Percentiles rank a stretch among this genome's conserved stretches.
Evolutionary conservation across 1,140 invertebrate genomes (phyloP).

Genomic region (Tetranychus urticae): DNA sequence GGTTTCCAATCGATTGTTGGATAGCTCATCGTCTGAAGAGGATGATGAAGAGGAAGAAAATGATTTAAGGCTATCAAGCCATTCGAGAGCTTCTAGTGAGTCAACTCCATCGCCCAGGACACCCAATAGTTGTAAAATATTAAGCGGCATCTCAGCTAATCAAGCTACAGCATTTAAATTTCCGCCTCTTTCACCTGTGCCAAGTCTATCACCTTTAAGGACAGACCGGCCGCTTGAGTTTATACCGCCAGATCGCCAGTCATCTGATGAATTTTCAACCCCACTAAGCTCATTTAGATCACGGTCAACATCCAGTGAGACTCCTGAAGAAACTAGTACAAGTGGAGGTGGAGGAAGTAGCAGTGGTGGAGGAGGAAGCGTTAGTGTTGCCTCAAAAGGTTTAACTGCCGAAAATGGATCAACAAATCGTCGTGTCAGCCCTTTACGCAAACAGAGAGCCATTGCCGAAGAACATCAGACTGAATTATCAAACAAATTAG

Average conservation of each 20-base stretch:
- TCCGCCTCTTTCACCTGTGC: background rate
- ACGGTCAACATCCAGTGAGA: conserved; percentile 10
- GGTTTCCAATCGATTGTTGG: background rate
- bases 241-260: conserved; percentile 4
- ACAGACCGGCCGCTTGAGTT: background rate
- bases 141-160: background rate
- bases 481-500: background rate
- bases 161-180: conserved; percentile 5
- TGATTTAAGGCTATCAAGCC: background rate
- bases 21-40: background rate
- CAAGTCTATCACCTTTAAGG: background rate
- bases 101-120: conserved; percentile 1
- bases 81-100: background rate
- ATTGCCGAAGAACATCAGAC: conserved; percentile 6
- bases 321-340: conserved; percentile 4
- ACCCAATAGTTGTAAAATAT: conserved; percentile 4
- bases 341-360: background rate
- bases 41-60: background rate
- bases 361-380: background rate
- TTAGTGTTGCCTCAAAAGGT: background rate
- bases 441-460: conserved; percentile 12
- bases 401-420: conserved; percentile 3
- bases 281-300: conserved; percentile 7
- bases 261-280: conserved; percentile 9
- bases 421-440: conserved; percentile 7